These are phyloP conservation scores for Chionodraco myersi DNA, from an alignment of 2,113 vertebrate genomes.

Conservation along the genomic window DNA sequence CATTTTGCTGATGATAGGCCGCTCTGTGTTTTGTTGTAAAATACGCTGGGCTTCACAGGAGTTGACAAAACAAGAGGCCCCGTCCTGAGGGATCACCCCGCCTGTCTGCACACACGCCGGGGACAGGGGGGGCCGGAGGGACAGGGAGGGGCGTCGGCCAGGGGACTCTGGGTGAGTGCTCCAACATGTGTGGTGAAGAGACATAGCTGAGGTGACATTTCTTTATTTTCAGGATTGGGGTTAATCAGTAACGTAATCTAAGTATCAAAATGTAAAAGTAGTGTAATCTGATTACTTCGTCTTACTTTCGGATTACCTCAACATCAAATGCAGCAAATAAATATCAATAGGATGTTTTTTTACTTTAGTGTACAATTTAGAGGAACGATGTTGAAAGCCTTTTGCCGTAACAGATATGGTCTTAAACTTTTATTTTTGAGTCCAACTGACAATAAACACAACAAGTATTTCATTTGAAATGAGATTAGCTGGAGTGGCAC, in stretches of 20 bases:
- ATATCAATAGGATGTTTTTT: no score
- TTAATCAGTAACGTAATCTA: no score
- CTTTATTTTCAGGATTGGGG: no score
- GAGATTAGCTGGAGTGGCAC: neutral
- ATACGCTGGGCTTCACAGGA: constrained; percentile 79
- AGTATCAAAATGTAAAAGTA: no score
- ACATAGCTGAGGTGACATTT: neutral
- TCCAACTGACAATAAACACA: neutral
- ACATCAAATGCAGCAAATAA: no score
- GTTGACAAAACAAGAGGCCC: constrained; percentile 84
- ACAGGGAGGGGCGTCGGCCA: neutral
- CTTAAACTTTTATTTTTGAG: constrained; percentile 15
- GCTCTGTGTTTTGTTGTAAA: constrained; percentile 81
- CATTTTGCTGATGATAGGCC: constrained; percentile 76
- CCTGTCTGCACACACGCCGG: constrained; percentile 56
- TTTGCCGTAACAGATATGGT: neutral
- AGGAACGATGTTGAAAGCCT: neutral
- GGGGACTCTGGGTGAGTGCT: no score
- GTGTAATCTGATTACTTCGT: no score
- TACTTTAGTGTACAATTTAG: neutral
- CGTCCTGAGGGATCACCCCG: constrained; percentile 73
- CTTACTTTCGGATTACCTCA: no score
- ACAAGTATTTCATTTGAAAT: constrained; percentile 17
- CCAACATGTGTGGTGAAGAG: neutral
- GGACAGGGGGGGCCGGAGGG: constrained; percentile 46